phyloP scores from a whole-genome alignment of 2,888 invertebrate species.

The Diarsia rubi region DNA sequence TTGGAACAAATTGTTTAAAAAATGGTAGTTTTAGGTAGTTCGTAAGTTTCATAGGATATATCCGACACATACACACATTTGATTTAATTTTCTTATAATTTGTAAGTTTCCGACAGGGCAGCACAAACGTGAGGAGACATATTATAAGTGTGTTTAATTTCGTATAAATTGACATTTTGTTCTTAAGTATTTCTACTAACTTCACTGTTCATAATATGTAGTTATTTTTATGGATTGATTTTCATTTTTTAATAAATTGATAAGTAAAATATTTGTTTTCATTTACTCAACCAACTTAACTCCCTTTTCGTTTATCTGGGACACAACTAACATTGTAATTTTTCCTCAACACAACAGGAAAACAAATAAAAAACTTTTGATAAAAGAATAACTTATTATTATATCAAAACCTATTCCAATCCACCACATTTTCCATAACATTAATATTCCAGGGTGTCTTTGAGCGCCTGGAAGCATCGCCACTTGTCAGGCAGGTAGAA shows the following conservation, averaged over 20 bases:
- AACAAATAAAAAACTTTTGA: background rate
- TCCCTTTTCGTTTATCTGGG: background rate
- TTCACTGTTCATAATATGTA: constrained; percentile 80
- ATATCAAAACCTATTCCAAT: constrained; percentile 7
- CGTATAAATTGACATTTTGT: constrained; percentile 82
- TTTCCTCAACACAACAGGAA: background rate
- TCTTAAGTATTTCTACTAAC: constrained; percentile 81
- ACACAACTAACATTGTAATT: background rate
- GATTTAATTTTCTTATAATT: constrained; percentile 69
- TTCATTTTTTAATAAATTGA: constrained; percentile 87
- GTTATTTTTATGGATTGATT: constrained; percentile 89
- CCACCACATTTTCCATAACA: constrained; percentile 1
- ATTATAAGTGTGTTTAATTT: constrained; percentile 78
- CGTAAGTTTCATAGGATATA: constrained; percentile 75
- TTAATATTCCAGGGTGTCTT: constrained; percentile 93
- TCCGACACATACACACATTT: constrained; percentile 73
- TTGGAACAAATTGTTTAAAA: constrained; percentile 83
- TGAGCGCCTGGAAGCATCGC: constrained; percentile 96
- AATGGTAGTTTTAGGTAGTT: constrained; percentile 72
- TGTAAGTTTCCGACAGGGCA: constrained; percentile 65
- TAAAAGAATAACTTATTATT: constrained; percentile 18
- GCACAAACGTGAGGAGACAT: constrained; percentile 70
- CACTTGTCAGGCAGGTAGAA: constrained; percentile 99
- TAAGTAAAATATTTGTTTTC: constrained; percentile 70
- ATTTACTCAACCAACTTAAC: constrained; percentile 8